Conservation (phyloP, 2,797 vertebrate genomes). For the Pteronotus mesoamericanus region DNA sequence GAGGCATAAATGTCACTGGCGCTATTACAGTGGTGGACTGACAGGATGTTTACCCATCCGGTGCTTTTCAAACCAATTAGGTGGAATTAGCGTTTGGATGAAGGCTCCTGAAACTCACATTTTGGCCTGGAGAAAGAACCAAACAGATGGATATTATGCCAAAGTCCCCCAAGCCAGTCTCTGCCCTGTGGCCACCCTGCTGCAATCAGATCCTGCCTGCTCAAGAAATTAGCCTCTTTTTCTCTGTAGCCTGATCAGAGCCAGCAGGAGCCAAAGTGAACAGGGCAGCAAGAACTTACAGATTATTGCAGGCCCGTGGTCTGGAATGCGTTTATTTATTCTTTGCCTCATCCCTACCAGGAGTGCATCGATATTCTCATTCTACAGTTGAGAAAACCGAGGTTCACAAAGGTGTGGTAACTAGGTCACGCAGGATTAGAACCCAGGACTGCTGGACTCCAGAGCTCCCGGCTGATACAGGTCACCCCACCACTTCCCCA, state of each 20-base stretch:
- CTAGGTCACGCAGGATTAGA: not conserved
- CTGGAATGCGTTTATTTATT: not conserved
- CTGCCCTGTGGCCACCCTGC: not conserved
- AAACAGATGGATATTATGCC: slow-evolving; percentile 32
- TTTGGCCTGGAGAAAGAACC: slow-evolving; percentile 37
- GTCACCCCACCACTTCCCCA: not conserved
- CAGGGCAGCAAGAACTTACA: not conserved
- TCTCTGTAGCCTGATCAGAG: slow-evolving; percentile 9
- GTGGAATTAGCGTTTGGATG: slow-evolving; percentile 60
- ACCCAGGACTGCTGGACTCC: not conserved
- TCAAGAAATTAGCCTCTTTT: slow-evolving; percentile 42
- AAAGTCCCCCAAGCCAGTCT: not conserved
- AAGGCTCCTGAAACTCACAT: slow-evolving; percentile 29
- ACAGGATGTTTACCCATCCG: slow-evolving; percentile 52
- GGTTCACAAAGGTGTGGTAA: not conserved
- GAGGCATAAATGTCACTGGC: slow-evolving; percentile 56
- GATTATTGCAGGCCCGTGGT: not conserved
- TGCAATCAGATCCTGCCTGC: slow-evolving; percentile 33
- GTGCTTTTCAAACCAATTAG: slow-evolving; percentile 69
- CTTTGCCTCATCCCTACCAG: not conserved
- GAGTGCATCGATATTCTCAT: not conserved
- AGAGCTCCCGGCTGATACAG: not conserved
- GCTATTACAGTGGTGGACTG: slow-evolving; percentile 42
- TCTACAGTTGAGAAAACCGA: slow-evolving; percentile 3
- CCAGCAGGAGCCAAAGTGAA: not conserved